Evolutionary conservation across 2,888 invertebrate genomes (phyloP), one percentile per base, ranked within the genome.

Genomic region (Leptura quadrifasciata): DNA sequence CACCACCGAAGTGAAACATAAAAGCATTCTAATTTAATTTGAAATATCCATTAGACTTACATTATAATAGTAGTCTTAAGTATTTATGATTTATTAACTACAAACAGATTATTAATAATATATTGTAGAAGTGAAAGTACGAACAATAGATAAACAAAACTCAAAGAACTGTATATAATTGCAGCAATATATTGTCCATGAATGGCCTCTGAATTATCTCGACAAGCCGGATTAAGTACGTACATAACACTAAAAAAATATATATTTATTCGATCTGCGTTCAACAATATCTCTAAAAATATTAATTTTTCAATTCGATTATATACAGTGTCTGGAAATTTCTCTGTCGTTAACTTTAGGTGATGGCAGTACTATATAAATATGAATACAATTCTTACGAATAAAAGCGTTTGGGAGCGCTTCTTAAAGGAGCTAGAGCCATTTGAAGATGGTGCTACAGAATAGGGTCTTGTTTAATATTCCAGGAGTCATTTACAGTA

Each of bases 71-170:
- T 69, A 74, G 68, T 72, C 72, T 72, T 27, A 47, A 67, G 67
- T 72, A 68, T 72, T 61, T 71, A 47, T 63, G 64, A 72, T 69
- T 72, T 69, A 72, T 77, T 52, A 69, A 54, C 64, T 68, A 67
- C 61, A 39, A 35, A 74, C 55, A 74, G 58, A 58, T 58, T 74
- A 74, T 72, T 74, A 74, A 77, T 72, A 72, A 64, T 70, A 68
- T 55, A 72, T 72, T 73, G 67, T 58, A 55, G 64, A 65, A 76
- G 57, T 69, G 67, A 74, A 72, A 68, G 65, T 71, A 75, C 71
- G 74, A 72, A 76, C 72, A 79, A 77, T 72, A 76, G 76, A 77
- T 76, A 65, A 72, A 79, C 72, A 76, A 74, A 72, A 77, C 76
- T 55, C 67, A 72, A 79, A 74, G 60, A 76, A 71, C 17, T 54